Evolutionary conservation across 2,888 invertebrate species (phyloP), one percentile per base, ranked within the genome.

Genomic region (Acronicta leporina): DNA sequence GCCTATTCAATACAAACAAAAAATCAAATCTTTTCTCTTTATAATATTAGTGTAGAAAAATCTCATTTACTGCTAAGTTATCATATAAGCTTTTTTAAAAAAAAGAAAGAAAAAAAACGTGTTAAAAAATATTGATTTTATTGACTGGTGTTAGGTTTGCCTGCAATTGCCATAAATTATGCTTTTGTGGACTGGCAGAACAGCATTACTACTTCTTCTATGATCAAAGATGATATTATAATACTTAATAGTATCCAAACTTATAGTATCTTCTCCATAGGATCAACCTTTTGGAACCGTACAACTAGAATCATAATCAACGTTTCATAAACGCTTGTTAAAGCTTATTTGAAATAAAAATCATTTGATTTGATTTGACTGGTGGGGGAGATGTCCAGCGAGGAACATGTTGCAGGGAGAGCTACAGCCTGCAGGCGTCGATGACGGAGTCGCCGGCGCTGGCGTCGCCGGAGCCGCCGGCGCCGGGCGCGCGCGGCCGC

Each of bases 341-440:
- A n/a, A n/a, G n/a, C n/a, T n/a, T n/a, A n/a, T n/a, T n/a, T n/a
- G n/a, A n/a, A n/a, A n/a, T n/a, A n/a, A n/a, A n/a, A 38, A 20
- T 20, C 20, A 20, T 20, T 20, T n/a, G n/a, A n/a, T n/a, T n/a
- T n/a, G n/a, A n/a, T 6, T 0, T 4, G 5, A 35, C 2, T n/a
- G 5, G 4, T n/a, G 38, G 65, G 9, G 54, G 38, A 51, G 70
- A 70, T 70, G 65, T 70, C 70, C 65, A 70, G 70, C 68, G 33
- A 42, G 46, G 7, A 3, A 13, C 9, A 8, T 54, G 61, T 71
- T 68, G 43, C 87, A 95, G 95, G 84, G 95, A 95, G 81, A 95
- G 95, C 83, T 95, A 95, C 89, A 95, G 95, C 84, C 94, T 96
- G 72, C 95, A 96, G 69, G 92, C 95, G 69, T 95, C 95, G 38